Percentiles rank a stretch among this genome's conserved stretches.
Evolutionary conservation across 2,888 invertebrate genomes (phyloP).

Genomic region (Neria commutata): DNA sequence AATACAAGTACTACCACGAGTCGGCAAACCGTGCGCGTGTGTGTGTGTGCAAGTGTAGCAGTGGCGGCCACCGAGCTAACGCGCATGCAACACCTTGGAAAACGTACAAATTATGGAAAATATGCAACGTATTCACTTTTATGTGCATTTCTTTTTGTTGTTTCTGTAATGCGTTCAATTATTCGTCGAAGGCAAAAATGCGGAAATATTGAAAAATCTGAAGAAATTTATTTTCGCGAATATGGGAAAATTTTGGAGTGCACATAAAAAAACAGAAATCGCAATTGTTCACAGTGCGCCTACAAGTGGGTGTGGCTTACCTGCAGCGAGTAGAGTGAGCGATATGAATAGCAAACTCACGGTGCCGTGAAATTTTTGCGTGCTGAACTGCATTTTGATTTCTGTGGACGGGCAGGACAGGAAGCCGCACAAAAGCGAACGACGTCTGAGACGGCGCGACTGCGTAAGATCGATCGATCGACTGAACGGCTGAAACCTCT

Average conservation of each 20-base stretch:
- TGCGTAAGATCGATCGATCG: constrained; percentile 9
- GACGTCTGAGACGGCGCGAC: neutral
- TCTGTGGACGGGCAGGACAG: neutral
- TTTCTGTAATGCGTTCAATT: constrained; percentile 1
- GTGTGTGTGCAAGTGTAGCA: too few species aligned
- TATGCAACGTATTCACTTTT: constrained; percentile 20
- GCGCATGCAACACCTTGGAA: neutral
- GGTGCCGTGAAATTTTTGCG: neutral
- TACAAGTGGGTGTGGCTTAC: constrained; percentile 16
- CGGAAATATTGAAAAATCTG: constrained; percentile 7
- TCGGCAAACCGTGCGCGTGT: neutral
- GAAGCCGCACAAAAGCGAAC: neutral
- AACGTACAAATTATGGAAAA: constrained; percentile 8
- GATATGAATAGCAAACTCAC: constrained; percentile 33
- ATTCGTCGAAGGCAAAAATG: constrained; percentile 12
- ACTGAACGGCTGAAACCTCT: constrained; percentile 3
- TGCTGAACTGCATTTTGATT: neutral
- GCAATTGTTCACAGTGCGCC: neutral
- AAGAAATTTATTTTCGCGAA: neutral
- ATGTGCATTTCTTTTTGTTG: neutral
- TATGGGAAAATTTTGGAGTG: too few species aligned
- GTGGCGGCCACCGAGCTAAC: neutral
- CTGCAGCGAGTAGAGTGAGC: constrained; percentile 28
- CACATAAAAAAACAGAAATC: too few species aligned
- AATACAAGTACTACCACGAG: constrained; percentile 25